These are phyloP conservation scores for Tetraneura akinire DNA, from an alignment of 1,140 invertebrate species.

Conservation along the genomic window DNA sequence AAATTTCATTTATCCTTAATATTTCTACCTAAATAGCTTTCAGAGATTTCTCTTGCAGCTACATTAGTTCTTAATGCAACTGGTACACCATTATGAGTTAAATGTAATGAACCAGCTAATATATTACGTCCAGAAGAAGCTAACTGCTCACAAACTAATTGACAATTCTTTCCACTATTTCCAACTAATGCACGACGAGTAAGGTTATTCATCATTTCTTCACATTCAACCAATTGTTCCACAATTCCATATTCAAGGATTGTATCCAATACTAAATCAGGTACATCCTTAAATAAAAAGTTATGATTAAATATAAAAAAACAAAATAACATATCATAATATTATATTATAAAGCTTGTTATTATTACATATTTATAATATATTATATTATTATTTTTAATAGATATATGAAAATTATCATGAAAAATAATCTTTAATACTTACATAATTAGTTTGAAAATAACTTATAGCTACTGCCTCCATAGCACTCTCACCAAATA, in stretches of 20 bases:
- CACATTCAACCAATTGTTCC: conserved; percentile 33
- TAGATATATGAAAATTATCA: not conserved
- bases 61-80: conserved; percentile 32
- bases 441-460: conserved; percentile 28
- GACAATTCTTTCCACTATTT: conserved; percentile 39
- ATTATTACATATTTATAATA: too few relatives aligned
- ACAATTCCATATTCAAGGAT: conserved; percentile 41
- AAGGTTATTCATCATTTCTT: conserved; percentile 32
- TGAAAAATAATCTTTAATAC: not conserved
- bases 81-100: conserved; percentile 24
- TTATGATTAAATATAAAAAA: not conserved
- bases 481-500: conserved; percentile 46
- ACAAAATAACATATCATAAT: not conserved
- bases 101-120: conserved; percentile 32
- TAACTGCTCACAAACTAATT: conserved; percentile 34
- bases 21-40: conserved; percentile 44
- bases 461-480: conserved; percentile 26
- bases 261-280: conserved; percentile 40
- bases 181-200: conserved; percentile 8
- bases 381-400: too few relatives aligned
- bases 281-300: conserved; percentile 16
- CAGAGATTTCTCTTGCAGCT: conserved; percentile 35
- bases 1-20: conserved; percentile 30
- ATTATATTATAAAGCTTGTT: too few relatives aligned
- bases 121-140: not conserved